A percentile compares a stretch with the other conserved stretches of the same genome.
Evolutionary conservation across 2,888 invertebrate genomes (phyloP).

Genomic region (Callyntrura sp.): DNA sequence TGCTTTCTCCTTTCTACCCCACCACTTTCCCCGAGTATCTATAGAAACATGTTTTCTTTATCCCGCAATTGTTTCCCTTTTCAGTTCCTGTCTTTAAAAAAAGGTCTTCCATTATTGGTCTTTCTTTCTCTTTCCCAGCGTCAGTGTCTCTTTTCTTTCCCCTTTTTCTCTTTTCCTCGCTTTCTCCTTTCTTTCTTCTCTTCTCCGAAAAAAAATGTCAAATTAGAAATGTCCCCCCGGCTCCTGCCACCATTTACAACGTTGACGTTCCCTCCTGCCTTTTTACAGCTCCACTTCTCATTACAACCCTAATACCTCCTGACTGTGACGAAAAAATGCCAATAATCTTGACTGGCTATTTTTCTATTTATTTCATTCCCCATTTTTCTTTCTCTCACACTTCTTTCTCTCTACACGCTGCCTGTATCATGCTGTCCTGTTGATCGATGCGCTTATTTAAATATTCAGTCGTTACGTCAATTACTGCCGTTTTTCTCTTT

Average conservation of each 20-base stretch:
- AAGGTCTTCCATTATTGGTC: too few relatives aligned
- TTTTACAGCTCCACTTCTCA: not conserved
- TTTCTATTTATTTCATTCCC: not conserved
- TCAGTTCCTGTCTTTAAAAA: not conserved
- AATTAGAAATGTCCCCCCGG: conserved; percentile 1
- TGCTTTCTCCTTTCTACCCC: too few relatives aligned
- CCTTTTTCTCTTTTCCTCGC: not conserved
- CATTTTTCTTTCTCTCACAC: not conserved
- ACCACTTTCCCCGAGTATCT: too few relatives aligned
- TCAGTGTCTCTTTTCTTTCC: too few relatives aligned
- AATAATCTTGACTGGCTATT: too few relatives aligned
- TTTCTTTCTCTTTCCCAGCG: too few relatives aligned
- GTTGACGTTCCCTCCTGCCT: not conserved
- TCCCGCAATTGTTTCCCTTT: not conserved
- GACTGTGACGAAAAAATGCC: too few relatives aligned
- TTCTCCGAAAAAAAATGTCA: not conserved
- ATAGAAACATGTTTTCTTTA: too few relatives aligned
- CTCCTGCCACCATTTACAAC: conserved; percentile 30
- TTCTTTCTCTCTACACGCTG: not conserved
- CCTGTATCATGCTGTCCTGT: too few relatives aligned
- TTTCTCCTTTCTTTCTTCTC: not conserved
- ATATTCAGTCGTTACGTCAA: conserved; percentile 58
- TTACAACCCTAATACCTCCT: too few relatives aligned
- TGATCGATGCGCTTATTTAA: conserved; percentile 55
- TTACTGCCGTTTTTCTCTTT: conserved; percentile 14